phyloP scores from a whole-genome alignment of 2,888 invertebrate genomes.

The Boloria selene region DNA sequence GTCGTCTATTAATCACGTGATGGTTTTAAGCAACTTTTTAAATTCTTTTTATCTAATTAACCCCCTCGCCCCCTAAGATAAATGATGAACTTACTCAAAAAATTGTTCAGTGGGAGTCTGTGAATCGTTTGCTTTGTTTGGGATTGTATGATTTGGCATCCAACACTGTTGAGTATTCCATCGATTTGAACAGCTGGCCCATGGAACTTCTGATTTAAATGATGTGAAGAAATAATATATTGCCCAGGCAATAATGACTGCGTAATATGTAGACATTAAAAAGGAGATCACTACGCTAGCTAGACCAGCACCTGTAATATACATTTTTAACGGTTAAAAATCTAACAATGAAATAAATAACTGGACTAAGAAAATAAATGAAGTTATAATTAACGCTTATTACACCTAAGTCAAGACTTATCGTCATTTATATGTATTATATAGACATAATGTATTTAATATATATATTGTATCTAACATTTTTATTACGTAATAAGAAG shows the following conservation, averaged over 20 bases:
- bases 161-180: constrained; percentile 94
- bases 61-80: no score
- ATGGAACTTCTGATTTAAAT: constrained; percentile 93
- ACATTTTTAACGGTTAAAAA: background rate
- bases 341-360: background rate
- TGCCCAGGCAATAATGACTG: constrained; percentile 96
- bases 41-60: no score
- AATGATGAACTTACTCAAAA: constrained; percentile 88
- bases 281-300: constrained; percentile 97
- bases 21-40: no score
- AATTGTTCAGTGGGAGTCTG: constrained; percentile 95
- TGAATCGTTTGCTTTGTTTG: constrained; percentile 85
- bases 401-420: no score
- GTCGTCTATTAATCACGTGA: no score
- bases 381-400: background rate
- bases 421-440: background rate
- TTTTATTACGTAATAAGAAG: constrained; percentile 29
- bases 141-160: constrained; percentile 86
- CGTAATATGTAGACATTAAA: constrained; percentile 97
- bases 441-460: background rate
- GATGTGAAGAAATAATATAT: constrained; percentile 96
- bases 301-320: constrained; percentile 90
- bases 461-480: background rate
- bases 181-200: constrained; percentile 92
- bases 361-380: background rate